Evolutionary conservation across 2,113 vertebrate genomes (phyloP).

Genomic region (Nycticebus coucang): DNA sequence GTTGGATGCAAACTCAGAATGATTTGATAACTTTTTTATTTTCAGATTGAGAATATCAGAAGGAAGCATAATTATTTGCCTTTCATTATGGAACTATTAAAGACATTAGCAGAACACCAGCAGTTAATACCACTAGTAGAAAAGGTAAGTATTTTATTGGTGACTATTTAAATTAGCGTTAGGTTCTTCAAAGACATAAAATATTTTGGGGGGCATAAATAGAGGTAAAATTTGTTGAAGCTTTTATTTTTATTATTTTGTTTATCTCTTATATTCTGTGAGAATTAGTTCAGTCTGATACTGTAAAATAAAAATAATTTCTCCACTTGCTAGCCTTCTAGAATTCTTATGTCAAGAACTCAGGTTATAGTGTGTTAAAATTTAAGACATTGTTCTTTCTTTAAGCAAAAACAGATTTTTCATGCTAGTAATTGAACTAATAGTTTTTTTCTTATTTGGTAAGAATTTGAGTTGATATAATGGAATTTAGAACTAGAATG

Average conservation of each 20-base stretch:
- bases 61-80: conserved; percentile 99
- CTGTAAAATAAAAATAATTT: neutral
- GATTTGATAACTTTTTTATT: conserved; percentile 65
- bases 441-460: neutral
- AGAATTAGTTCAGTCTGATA: neutral
- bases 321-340: neutral
- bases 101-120: conserved; percentile 97
- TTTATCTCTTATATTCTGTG: neutral
- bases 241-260: conserved; percentile 17
- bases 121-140: conserved; percentile 98
- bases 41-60: conserved; percentile 97
- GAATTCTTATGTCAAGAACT: neutral
- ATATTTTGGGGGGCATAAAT: neutral
- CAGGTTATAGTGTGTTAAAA: neutral
- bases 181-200: neutral
- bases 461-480: conserved; percentile 23
- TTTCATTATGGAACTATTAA: conserved; percentile 99
- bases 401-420: neutral
- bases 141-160: conserved; percentile 88
- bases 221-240: conserved; percentile 33
- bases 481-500: neutral
- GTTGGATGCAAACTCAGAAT: conserved; percentile 13
- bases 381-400: neutral
- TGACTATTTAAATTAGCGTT: neutral
- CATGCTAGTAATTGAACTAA: conserved; percentile 29